Percentiles rank a stretch among this genome's conserved stretches.
Conservation (phyloP, 2,797 vertebrate genomes). For the Ciconia nigra region DNA sequence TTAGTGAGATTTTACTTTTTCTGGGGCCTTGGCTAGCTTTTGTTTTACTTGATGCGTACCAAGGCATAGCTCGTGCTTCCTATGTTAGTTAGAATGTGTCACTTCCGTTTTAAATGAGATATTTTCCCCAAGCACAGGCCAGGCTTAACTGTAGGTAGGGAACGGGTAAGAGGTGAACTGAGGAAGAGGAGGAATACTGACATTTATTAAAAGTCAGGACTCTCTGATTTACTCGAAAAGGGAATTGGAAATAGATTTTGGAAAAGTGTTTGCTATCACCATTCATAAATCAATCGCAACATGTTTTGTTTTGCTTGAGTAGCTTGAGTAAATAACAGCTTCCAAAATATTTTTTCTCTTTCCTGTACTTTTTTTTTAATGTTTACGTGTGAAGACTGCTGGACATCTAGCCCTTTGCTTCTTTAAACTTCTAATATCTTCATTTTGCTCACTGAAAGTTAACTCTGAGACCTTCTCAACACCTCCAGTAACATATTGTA, state of each 20-base stretch:
- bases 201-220: not conserved
- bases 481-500: not conserved
- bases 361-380: not conserved
- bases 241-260: not conserved
- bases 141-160: not conserved
- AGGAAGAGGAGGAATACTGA: not conserved
- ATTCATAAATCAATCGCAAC: not conserved
- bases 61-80: not conserved
- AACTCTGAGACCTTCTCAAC: not conserved
- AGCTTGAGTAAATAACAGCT: not conserved
- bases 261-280: not conserved
- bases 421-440: not conserved
- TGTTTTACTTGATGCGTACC: accelerated
- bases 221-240: not conserved
- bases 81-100: not conserved
- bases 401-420: not conserved
- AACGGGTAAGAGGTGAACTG: not conserved
- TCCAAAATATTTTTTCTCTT: not conserved
- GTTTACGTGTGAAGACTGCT: not conserved
- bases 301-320: not conserved
- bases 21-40: not conserved
- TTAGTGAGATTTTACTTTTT: not conserved
- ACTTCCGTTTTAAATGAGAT: not conserved
- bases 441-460: not conserved
- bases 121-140: not conserved